Conservation (phyloP, 2,113 vertebrate genomes). For the Ptilonorhynchus violaceus region DNA sequence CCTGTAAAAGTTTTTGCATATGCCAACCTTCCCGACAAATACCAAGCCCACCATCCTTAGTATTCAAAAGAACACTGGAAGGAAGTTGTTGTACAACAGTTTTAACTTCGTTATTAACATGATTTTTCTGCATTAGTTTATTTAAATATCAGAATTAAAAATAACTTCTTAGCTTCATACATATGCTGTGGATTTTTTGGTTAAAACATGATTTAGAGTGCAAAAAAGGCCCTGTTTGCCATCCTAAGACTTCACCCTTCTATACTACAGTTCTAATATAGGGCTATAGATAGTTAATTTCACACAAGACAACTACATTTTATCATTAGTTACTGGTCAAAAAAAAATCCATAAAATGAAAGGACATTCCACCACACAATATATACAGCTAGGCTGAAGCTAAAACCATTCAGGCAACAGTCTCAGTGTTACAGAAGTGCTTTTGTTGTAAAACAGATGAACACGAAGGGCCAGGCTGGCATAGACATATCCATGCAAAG, state of each 20-base stretch:
- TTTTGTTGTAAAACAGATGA: not conserved
- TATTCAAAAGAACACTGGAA: not conserved
- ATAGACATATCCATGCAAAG: not conserved
- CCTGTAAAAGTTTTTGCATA: not conserved
- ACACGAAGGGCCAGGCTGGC: not conserved
- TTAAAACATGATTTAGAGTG: not conserved
- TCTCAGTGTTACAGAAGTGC: fast-evolving
- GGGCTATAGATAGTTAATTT: not conserved
- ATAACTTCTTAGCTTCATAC: not conserved
- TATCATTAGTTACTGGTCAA: not conserved
- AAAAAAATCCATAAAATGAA: fast-evolving
- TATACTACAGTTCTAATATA: not conserved
- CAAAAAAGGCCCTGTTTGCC: not conserved
- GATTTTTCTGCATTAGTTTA: not conserved
- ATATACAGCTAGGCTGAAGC: not conserved
- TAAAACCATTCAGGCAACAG: not conserved
- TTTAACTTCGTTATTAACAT: not conserved
- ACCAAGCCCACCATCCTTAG: not conserved
- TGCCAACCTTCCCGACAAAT: not conserved
- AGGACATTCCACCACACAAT: not conserved
- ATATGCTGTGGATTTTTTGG: not conserved
- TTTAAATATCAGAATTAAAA: not conserved
- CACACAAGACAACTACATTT: not conserved
- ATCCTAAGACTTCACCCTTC: not conserved
- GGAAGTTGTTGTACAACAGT: not conserved